phyloP scores from a whole-genome alignment of 1,140 invertebrate genomes.

The Stegodyphus mimosarum region DNA sequence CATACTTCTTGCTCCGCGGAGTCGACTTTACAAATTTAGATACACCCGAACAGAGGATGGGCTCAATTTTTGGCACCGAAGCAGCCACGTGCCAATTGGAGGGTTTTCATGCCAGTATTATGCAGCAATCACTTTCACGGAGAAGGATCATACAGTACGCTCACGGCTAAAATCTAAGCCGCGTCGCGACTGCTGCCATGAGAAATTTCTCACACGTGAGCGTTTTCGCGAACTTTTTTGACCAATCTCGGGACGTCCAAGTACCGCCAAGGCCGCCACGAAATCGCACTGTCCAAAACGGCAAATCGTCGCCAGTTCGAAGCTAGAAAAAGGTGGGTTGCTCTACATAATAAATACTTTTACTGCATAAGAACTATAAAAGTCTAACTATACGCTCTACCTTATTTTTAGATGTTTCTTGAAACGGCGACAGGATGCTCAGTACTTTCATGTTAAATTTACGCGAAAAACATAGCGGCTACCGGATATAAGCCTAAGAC shows the following conservation, averaged over 20 bases:
- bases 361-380: no score
- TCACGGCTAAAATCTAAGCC: background rate
- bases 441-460: background rate
- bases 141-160: background rate
- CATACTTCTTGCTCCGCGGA: constrained; percentile 25
- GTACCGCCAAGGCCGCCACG: constrained; percentile 32
- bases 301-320: no score
- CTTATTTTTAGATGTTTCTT: background rate
- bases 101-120: background rate
- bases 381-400: no score
- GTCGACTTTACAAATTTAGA: constrained; percentile 48
- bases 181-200: background rate
- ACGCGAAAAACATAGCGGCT: background rate
- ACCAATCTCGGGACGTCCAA: constrained; percentile 52
- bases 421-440: background rate
- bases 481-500: background rate
- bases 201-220: constrained; percentile 19
- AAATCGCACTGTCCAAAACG: background rate
- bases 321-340: no score
- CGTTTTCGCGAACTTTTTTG: constrained; percentile 26
- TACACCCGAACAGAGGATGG: constrained; percentile 10
- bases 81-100: constrained; percentile 19
- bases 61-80: constrained; percentile 6
- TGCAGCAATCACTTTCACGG: background rate
- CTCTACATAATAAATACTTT: no score